These are phyloP conservation scores for Athrips mouffetella DNA, from an alignment of 2,888 invertebrate genomes.

Conservation along the genomic window DNA sequence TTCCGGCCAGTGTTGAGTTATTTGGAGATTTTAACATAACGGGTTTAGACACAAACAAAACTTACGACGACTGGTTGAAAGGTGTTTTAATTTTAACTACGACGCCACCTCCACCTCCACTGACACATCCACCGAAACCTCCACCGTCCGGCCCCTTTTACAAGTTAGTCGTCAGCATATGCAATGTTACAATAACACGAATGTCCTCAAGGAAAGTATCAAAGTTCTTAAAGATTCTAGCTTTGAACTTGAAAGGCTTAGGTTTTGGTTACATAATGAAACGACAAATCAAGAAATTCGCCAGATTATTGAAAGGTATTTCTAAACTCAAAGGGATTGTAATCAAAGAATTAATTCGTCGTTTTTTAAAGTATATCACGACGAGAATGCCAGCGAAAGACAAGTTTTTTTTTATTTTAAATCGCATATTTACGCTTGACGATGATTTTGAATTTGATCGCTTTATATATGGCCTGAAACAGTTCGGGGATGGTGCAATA, in stretches of 20 bases:
- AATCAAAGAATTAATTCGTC: slow-evolving; percentile 33
- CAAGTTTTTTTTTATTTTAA: slow-evolving; percentile 43
- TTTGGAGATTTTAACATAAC: no score
- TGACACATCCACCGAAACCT: not conserved
- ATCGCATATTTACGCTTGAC: slow-evolving; percentile 38
- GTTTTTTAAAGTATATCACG: slow-evolving; percentile 37
- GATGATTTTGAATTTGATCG: slow-evolving; percentile 44
- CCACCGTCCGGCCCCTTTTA: slow-evolving; percentile 43
- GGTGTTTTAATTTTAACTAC: no score
- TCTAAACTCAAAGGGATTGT: slow-evolving; percentile 32
- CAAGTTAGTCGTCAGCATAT: slow-evolving; percentile 47
- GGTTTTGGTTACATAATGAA: slow-evolving; percentile 37
- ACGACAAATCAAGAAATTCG: slow-evolving; percentile 36
- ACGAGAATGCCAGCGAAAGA: slow-evolving; percentile 35
- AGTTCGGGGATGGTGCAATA: slow-evolving; percentile 34
- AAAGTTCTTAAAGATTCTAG: slow-evolving; percentile 41
- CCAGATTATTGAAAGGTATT: slow-evolving; percentile 33
- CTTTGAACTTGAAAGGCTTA: slow-evolving; percentile 34
- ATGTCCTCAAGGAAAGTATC: slow-evolving; percentile 33
- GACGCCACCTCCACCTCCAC: no score
- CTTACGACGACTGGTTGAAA: no score
- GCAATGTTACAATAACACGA: slow-evolving; percentile 37
- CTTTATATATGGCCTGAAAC: slow-evolving; percentile 46
- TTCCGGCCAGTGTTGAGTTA: no score
- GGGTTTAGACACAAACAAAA: no score